Evolutionary conservation across 2,888 invertebrate species (phyloP), one percentile per base, ranked within the genome.

Genomic region (Apotomis betuletana): DNA sequence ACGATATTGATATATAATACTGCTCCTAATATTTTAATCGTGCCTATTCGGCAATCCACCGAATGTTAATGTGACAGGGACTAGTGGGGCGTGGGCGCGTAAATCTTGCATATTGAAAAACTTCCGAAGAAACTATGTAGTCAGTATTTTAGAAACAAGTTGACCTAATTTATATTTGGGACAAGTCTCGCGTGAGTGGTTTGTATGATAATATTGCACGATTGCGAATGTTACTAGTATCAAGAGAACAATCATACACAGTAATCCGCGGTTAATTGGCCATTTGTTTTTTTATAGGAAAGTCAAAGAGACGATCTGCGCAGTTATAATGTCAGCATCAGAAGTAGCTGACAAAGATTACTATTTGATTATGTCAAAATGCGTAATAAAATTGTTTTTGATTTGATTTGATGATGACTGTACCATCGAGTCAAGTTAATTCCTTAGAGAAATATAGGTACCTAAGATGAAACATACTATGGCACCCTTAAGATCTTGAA

Each of bases 21-120:
- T 65, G 55, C n/a, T 46, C 5, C 27, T n/a, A 57, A 55, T 65
- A 46, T 46, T 65, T 65, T 13, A 46, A 27, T 44, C n/a, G 4
- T 44, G 44, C 27, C 1, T 27, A 27, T 67, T 64, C 67, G 63
- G 65, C 57, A 58, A 57, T 36, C 57, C 41, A 58, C 46, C 67
- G 67, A 69, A 67, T 69, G 64, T 67, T 67, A 60, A 71, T 73
- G 67, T 71, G 71, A 67, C 62, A 62, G 67, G 41, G 36, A 58
- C 46, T 54, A 68, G 58, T 68, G 63, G 58, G 59, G 72, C 72
- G 46, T 63, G 54, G 62, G 67, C 46, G 52, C 57, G 38, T 67
- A 67, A 62, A 67, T 67, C 54, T 58, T 52, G 15, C n/a, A 46
- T 64, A 60, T 60, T 38, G n/a, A 61, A 55, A 67, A 67, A 59